These are phyloP conservation scores for Otolemur garnettii DNA, from an alignment of 2,113 vertebrate genomes.

Conservation along the genomic window DNA sequence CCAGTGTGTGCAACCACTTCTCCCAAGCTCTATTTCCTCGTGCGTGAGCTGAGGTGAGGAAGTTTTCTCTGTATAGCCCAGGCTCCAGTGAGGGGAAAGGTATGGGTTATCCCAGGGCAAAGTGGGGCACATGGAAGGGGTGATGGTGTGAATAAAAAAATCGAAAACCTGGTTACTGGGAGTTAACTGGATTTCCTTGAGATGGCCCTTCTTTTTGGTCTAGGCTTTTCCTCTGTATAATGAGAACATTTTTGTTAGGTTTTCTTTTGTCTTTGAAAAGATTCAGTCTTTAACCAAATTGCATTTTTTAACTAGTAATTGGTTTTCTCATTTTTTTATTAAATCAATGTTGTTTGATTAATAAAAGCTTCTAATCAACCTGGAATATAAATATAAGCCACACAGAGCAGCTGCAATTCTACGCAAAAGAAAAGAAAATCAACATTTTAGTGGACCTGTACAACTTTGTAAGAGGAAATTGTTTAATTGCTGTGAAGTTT, in stretches of 20 bases:
- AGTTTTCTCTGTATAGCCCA: no score
- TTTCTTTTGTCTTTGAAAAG: conserved; percentile 35
- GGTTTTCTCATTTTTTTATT: conserved; percentile 35
- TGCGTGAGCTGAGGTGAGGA: background rate
- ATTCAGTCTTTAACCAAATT: conserved; percentile 23
- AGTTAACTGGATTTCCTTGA: conserved; percentile 4
- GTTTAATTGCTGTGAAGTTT: conserved; percentile 47
- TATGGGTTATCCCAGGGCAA: background rate
- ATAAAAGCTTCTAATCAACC: conserved; percentile 21
- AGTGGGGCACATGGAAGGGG: background rate
- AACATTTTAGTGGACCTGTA: background rate
- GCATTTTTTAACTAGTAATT: conserved; percentile 25
- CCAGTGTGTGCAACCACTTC: background rate
- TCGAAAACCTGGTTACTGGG: background rate
- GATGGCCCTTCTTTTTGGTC: background rate
- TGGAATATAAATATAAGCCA: conserved; percentile 5
- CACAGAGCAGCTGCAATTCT: background rate
- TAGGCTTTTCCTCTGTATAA: background rate
- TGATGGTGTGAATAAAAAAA: background rate
- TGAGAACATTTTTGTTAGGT: background rate
- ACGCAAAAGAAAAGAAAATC: conserved; percentile 35
- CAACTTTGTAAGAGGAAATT: conserved; percentile 51
- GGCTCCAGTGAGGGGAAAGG: background rate
- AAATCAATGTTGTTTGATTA: conserved; percentile 8
- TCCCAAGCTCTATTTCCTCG: background rate